Base-by-base conservation (phyloP, 2,113 vertebrate genomes). In the Caloenas nicobarica region DNA sequence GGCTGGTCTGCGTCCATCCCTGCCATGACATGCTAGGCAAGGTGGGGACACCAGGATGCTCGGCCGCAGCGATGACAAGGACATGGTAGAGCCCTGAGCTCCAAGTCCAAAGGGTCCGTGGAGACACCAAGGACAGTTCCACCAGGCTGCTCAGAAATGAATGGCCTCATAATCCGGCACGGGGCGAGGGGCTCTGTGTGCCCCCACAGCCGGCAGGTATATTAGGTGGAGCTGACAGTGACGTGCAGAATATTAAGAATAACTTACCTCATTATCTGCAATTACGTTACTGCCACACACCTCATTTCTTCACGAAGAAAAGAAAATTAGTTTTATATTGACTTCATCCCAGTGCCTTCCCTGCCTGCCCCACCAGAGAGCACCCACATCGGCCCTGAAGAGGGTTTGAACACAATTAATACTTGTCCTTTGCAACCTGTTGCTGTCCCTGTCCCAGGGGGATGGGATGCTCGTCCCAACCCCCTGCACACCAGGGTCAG, bases 291-390 rank as follows among this genome's bases (percentile, higher is more conserved):
- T 85, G 98, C 97, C 97, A 98, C 98, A 98, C 97, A 98, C 97
- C 98, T 98, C 98, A 98, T 98, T 98, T 98, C 98, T 98, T 97
- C 96, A 92, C 93, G 68, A 97, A 98, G 98, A 97, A 98, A 97
- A 97, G 98, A 97, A 98, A 98, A 98, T 98, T 98, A 98, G 98
- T 98, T 98, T 98, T 98, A 97, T 98, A 98, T 98, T 98, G 98
- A 98, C 98, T 98, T 98, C 97, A 97, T 97, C 97, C 96, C 96
- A 94, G 96, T 96, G 96, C 94, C 97, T 98, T 96, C 95, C 97
- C 93, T 94, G 97, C 94, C 48, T 81, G 91, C 91, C 96, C 95
- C 46, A 2, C 86, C 58, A 91, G 90, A 42, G 88, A 96, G 87
- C 12, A 0, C 66, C 91, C 8, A 1, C 97, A 69, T 25, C 8